Conservation (phyloP, 2,888 invertebrate genomes). For the Drosophila cracens region DNA sequence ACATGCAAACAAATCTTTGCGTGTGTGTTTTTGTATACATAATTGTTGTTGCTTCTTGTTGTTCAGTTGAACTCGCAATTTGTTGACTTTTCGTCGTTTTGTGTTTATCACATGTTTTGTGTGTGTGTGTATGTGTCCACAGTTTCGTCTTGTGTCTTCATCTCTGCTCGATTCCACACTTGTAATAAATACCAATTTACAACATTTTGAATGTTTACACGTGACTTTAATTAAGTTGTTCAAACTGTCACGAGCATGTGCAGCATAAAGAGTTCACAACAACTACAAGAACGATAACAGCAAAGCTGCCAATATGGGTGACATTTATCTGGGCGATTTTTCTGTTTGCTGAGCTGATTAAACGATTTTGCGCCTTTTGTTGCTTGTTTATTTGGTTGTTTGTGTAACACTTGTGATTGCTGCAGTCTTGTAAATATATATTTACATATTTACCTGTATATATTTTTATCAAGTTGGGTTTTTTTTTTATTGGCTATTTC, state of each 20-base stretch:
- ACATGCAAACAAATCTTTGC: slow-evolving; percentile 43
- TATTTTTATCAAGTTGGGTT: background rate
- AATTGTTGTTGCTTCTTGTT: slow-evolving; percentile 30
- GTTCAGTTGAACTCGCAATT: slow-evolving; percentile 69
- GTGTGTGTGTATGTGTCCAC: slow-evolving; percentile 5
- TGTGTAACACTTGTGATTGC: slow-evolving; percentile 38
- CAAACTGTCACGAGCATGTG: slow-evolving; percentile 34
- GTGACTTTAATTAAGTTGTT: slow-evolving; percentile 71
- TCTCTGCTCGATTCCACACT: slow-evolving; percentile 38
- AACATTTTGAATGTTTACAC: slow-evolving; percentile 71
- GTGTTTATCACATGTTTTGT: slow-evolving; percentile 69
- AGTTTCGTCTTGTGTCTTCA: slow-evolving; percentile 24
- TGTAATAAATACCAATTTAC: slow-evolving; percentile 76
- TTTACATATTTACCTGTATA: slow-evolving; percentile 9
- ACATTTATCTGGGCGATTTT: slow-evolving; percentile 49
- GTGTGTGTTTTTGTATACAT: slow-evolving; percentile 9
- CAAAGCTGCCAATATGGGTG: slow-evolving; percentile 17
- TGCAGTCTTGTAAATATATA: slow-evolving; percentile 33
- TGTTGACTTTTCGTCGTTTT: slow-evolving; percentile 71
- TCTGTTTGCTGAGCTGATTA: slow-evolving; percentile 58
- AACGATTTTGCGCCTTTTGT: slow-evolving; percentile 46
- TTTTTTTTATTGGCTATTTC: slow-evolving; percentile 4
- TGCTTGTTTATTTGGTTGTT: slow-evolving; percentile 19
- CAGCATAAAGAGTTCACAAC: slow-evolving; percentile 27
- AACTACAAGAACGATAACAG: slow-evolving; percentile 11